These are phyloP conservation scores for Malurus leucopterus DNA, from an alignment of 2,797 vertebrate genomes.

Conservation along the genomic window DNA sequence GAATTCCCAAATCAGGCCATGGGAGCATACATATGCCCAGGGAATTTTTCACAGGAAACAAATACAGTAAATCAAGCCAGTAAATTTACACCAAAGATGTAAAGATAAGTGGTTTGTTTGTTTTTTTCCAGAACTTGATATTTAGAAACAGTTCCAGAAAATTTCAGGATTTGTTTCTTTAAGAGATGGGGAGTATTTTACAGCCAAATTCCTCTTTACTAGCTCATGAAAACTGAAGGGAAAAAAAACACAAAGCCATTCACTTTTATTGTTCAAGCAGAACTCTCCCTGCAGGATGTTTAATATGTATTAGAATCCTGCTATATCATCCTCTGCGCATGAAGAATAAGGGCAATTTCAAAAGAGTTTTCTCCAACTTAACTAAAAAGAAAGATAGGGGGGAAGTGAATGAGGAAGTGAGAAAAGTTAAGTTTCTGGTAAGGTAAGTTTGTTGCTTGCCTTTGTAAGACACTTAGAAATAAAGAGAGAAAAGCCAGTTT, in stretches of 20 bases:
- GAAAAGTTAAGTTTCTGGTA: background rate
- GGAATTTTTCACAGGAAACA: background rate
- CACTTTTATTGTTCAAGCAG: conserved; percentile 3
- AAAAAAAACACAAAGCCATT: background rate
- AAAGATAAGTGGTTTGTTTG: background rate
- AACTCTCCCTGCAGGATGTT: background rate
- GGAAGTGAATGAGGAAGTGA: background rate
- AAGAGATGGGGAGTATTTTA: background rate
- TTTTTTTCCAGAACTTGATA: background rate
- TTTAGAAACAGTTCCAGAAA: background rate
- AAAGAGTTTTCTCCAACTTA: background rate
- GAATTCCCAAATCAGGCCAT: background rate
- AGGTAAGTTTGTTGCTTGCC: background rate
- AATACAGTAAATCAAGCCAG: background rate
- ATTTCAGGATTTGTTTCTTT: background rate
- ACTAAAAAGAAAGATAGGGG: background rate
- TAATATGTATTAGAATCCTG: background rate
- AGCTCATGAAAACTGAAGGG: background rate
- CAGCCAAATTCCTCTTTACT: background rate
- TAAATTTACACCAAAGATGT: background rate
- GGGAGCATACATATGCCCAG: background rate
- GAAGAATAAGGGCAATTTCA: background rate
- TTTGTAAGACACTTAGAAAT: background rate
- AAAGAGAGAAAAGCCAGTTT: background rate
- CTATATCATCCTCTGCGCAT: background rate